Base-by-base conservation (phyloP, 2,113 vertebrate genomes). In the Grammomys dolichurus region DNA sequence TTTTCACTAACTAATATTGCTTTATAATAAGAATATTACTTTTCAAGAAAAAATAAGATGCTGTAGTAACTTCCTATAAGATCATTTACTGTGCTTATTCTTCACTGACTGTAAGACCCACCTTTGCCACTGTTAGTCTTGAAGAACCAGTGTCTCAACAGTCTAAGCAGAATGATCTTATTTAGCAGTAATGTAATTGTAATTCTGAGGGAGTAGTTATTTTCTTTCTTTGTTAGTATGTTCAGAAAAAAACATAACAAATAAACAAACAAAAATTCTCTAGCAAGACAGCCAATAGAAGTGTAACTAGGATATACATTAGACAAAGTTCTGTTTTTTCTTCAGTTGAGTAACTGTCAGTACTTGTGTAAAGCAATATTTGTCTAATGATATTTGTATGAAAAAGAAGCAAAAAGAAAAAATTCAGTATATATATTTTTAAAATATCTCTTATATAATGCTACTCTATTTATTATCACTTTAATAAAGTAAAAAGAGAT, bases 1-100 rank as follows among this genome's bases (percentile, higher is more conserved):
- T 72, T 95, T 90, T 56, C 48, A 76, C 76, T 93, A 54, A 93
- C 22, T 43, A 75, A 12, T 89, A 76, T 16, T 58, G 13, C 40
- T 96, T 93, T 65, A 26, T 20, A 63, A 14, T 76, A 90, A 80
- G 40, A 95, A 73, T 16, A 73, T 8, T 54, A 48, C 89, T 92
- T 87, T 90, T 78, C 4, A 82, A 97, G 84, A 95, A 33, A 33
- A 67, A 81, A 90, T 89, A 81, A 70, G 13, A 22, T 81, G n/a
- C 81, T 94, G 0, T 76, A 69, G 84, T 51, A 87, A 40, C 26
- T 89, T 96, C 0, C 46, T 78, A 88, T 86, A 88, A 80, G 76
- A 60, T 36, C 78, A 48, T 54, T 91, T 51, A 10, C 12, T 5
- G 26, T 81, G 36, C 73, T 77, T 80, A 2, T 78, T 90, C 5